phyloP scores from a whole-genome alignment of 2,113 vertebrate species.

The Gopherus flavomarginatus region DNA sequence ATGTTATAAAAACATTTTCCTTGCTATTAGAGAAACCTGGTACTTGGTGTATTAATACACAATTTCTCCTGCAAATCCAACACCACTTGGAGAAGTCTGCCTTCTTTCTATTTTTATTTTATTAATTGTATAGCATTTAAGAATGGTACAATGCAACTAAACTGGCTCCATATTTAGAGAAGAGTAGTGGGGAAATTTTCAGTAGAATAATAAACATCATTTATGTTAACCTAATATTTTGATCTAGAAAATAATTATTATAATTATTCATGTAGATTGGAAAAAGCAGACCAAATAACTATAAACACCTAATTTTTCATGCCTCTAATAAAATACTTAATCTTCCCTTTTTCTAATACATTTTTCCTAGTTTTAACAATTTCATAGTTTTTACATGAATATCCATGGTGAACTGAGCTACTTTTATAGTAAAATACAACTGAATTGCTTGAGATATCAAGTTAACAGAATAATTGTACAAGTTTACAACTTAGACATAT shows the following conservation, averaged over 20 bases:
- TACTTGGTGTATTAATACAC: neutral
- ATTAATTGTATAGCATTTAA: conserved; percentile 3
- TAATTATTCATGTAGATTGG: neutral
- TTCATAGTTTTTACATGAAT: neutral
- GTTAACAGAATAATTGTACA: neutral
- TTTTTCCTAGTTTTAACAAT: neutral
- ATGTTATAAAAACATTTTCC: neutral
- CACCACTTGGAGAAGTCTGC: neutral
- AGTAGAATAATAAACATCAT: neutral
- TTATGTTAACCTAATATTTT: conserved; percentile 1
- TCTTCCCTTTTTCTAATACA: neutral
- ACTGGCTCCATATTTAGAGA: fast-evolving
- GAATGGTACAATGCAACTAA: neutral
- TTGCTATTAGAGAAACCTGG: neutral
- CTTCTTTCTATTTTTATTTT: neutral
- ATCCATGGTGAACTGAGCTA: neutral
- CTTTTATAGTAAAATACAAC: neutral
- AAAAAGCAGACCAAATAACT: neutral
- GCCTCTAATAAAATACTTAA: neutral
- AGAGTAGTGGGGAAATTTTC: neutral
- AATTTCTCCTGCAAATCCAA: neutral
- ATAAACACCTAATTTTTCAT: neutral
- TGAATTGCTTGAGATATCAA: neutral
- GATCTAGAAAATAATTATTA: neutral
- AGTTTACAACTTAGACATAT: neutral